phyloP scores from a whole-genome alignment of 2,113 vertebrate genomes.

The Pimephales promelas region DNA sequence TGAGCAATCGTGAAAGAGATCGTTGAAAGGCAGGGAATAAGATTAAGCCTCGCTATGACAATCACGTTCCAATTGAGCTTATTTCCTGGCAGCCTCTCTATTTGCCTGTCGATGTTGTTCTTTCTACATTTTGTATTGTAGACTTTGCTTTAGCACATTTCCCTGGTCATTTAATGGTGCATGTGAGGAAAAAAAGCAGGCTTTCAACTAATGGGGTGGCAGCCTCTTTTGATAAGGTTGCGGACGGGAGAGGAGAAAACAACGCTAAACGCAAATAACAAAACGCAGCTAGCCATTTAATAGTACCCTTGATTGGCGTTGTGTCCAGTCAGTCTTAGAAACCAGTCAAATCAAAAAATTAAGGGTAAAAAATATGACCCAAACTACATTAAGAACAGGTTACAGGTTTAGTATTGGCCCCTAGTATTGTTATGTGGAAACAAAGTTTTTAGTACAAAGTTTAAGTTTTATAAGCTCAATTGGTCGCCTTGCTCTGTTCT shows the following conservation, averaged over 20 bases:
- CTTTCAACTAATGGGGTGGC: background rate
- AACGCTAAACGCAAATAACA: background rate
- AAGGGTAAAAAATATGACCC: background rate
- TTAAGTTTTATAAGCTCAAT: too few species aligned
- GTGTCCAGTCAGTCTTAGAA: background rate
- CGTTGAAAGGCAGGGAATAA: slow-evolving; percentile 44
- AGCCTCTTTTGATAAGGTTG: background rate
- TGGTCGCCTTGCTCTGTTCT: too few species aligned
- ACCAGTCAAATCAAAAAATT: background rate
- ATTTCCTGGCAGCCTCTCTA: slow-evolving; percentile 48
- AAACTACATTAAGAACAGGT: background rate
- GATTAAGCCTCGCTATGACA: slow-evolving; percentile 47
- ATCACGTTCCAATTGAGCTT: slow-evolving; percentile 47
- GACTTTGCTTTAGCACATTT: slow-evolving; percentile 22
- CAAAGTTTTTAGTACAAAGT: too few species aligned
- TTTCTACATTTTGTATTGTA: slow-evolving; percentile 30
- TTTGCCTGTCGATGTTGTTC: slow-evolving; percentile 30
- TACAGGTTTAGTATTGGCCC: background rate
- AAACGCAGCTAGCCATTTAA: background rate
- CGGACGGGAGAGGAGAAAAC: background rate
- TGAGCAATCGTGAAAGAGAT: slow-evolving; percentile 35
- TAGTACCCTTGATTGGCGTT: background rate
- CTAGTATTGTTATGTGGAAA: background rate
- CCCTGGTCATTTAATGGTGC: slow-evolving; percentile 1
- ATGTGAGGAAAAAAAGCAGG: background rate